Conservation (phyloP, 2,797 vertebrate genomes). For the Sebastiscus albofasciatus region DNA sequence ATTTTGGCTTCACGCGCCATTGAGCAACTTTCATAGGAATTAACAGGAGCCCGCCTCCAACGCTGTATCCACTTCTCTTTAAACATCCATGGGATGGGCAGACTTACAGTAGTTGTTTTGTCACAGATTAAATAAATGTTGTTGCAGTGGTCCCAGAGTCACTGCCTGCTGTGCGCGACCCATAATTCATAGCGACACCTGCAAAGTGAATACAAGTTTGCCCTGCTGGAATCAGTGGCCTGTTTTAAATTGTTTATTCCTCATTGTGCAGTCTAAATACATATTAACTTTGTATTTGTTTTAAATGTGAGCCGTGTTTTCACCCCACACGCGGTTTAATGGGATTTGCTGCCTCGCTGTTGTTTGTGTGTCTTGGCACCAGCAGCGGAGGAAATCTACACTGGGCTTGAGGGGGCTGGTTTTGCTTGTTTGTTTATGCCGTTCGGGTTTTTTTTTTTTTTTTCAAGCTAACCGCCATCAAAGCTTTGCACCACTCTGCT, state of each 20-base stretch:
- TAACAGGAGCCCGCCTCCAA: not conserved
- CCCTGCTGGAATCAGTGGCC: conserved; percentile 10
- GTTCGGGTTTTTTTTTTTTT: conserved; percentile 11
- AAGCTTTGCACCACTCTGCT: conserved; percentile 41
- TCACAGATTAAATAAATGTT: conserved; percentile 15
- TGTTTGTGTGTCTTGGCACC: conserved; percentile 73
- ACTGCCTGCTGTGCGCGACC: not conserved
- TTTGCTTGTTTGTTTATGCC: conserved; percentile 66
- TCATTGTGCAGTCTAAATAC: conserved; percentile 55
- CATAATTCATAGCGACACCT: conserved; percentile 24
- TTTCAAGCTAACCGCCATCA: conserved; percentile 49
- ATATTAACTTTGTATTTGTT: conserved; percentile 65
- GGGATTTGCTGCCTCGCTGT: conserved; percentile 52
- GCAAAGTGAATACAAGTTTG: conserved; percentile 6
- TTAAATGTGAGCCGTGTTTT: conserved; percentile 58
- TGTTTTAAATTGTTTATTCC: conserved; percentile 47
- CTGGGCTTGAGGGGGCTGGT: conserved; percentile 57
- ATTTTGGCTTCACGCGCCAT: not conserved
- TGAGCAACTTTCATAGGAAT: not conserved
- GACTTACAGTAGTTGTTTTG: not conserved
- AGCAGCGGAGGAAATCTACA: conserved; percentile 60
- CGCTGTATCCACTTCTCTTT: not conserved
- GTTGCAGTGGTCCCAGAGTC: not conserved
- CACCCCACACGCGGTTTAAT: conserved; percentile 62
- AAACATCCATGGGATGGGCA: not conserved